phyloP scores from a whole-genome alignment of 2,888 invertebrate genomes.

The Gisinianus flammeolus region DNA sequence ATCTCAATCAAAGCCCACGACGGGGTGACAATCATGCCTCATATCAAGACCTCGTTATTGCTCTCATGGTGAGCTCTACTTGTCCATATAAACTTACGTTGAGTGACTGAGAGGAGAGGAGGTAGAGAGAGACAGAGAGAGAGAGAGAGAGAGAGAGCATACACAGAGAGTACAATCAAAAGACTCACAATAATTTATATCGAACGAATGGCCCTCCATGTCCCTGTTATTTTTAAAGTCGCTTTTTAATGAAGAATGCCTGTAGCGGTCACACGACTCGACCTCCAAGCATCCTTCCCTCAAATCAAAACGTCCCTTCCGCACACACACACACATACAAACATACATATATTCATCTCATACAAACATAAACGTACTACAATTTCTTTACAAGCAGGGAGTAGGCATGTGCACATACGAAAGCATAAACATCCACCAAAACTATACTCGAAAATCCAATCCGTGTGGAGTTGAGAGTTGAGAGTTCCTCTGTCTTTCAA shows the following conservation, averaged over 20 bases:
- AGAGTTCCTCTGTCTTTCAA: background rate
- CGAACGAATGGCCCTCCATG: conserved; percentile 16
- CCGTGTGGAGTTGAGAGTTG: background rate
- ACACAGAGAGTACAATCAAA: background rate
- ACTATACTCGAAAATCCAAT: background rate
- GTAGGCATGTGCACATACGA: background rate
- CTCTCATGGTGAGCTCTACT: conserved; percentile 43
- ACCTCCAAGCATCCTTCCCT: conserved; percentile 42
- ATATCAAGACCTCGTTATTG: conserved; percentile 49
- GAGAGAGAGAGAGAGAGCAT: background rate
- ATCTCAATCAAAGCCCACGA: conserved; percentile 44
- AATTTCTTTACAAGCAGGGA: background rate
- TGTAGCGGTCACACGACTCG: conserved; percentile 52
- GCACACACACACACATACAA: conserved; percentile 29
- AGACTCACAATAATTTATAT: conserved; percentile 15
- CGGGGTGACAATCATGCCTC: conserved; percentile 47
- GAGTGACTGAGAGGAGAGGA: background rate
- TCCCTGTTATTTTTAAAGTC: conserved; percentile 51
- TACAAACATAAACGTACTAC: background rate
- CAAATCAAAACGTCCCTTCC: conserved; percentile 43
- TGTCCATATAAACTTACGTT: background rate
- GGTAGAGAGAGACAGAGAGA: background rate
- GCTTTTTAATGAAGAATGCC: conserved; percentile 52
- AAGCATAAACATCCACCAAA: background rate
- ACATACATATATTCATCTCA: background rate